A percentile compares a stretch with the other conserved stretches of the same genome.
phyloP scores from a whole-genome alignment of 2,797 vertebrate species.

The Monodelphis domestica region DNA sequence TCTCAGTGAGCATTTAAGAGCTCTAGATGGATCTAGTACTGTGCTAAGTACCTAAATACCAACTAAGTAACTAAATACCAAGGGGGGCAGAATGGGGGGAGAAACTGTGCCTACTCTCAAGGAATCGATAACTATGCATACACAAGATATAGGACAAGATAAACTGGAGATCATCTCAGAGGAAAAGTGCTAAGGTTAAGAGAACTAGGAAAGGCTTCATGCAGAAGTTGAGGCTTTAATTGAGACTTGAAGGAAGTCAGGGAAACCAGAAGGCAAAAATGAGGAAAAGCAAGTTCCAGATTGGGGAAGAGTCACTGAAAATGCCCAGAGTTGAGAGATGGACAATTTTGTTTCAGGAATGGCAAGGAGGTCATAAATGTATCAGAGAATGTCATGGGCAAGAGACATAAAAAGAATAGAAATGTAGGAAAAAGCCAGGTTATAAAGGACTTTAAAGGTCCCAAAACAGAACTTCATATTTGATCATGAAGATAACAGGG shows the following conservation, averaged over 20 bases:
- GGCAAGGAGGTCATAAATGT: not conserved
- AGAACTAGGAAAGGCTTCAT: not conserved
- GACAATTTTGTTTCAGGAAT: not conserved
- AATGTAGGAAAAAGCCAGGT: not conserved
- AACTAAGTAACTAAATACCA: too few relatives aligned
- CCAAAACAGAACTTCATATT: not conserved
- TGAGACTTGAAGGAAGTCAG: not conserved
- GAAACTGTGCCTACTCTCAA: too few relatives aligned
- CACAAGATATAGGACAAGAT: not conserved
- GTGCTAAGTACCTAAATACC: too few relatives aligned
- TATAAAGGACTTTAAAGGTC: not conserved
- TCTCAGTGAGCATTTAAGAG: not conserved
- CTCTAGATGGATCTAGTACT: not conserved
- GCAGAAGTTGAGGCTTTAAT: not conserved
- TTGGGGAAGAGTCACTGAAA: not conserved
- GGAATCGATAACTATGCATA: not conserved
- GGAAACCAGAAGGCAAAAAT: not conserved
- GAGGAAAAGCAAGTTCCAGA: not conserved
- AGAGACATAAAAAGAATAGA: not conserved
- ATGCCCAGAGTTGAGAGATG: not conserved
- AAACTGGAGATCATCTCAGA: not conserved
- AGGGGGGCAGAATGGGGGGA: too few relatives aligned
- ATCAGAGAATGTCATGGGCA: not conserved
- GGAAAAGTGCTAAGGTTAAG: not conserved
- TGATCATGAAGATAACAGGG: not conserved